A percentile compares a stretch with the other conserved stretches of the same genome.
Conservation (phyloP, 2,113 vertebrate genomes). For the Mellivora capensis region DNA sequence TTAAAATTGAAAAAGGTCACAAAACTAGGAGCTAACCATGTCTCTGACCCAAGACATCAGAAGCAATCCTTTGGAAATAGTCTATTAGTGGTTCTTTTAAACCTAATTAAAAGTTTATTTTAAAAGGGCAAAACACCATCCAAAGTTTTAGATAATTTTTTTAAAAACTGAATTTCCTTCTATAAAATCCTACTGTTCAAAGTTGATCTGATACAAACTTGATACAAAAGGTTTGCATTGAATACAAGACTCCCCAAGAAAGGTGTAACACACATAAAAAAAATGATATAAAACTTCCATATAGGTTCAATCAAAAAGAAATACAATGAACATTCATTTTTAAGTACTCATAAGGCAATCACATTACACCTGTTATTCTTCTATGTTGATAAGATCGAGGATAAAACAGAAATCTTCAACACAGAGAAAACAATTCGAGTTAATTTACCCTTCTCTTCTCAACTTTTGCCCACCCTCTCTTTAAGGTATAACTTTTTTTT, state of each 20-base stretch:
- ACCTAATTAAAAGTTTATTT: neutral
- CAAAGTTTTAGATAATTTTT: slow-evolving; percentile 31
- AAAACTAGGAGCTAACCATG: neutral
- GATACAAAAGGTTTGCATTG: neutral
- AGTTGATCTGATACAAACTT: slow-evolving; percentile 24
- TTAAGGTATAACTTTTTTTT: neutral
- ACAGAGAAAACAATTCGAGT: neutral
- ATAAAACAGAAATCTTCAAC: neutral
- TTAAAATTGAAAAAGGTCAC: neutral
- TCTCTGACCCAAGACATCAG: neutral
- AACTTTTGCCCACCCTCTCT: neutral
- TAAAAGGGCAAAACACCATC: neutral
- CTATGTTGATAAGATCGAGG: neutral
- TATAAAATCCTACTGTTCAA: slow-evolving; percentile 1
- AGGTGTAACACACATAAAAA: neutral
- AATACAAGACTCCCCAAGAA: neutral
- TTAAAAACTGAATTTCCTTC: slow-evolving; percentile 7
- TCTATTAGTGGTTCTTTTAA: neutral
- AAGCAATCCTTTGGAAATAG: neutral
- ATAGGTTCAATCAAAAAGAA: neutral
- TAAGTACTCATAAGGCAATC: neutral
- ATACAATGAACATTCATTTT: neutral
- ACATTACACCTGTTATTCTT: neutral
- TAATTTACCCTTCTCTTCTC: slow-evolving; percentile 1
- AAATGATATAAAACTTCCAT: slow-evolving; percentile 9